Conservation (phyloP, 1,140 invertebrate species). For the Camponotus floridanus region DNA sequence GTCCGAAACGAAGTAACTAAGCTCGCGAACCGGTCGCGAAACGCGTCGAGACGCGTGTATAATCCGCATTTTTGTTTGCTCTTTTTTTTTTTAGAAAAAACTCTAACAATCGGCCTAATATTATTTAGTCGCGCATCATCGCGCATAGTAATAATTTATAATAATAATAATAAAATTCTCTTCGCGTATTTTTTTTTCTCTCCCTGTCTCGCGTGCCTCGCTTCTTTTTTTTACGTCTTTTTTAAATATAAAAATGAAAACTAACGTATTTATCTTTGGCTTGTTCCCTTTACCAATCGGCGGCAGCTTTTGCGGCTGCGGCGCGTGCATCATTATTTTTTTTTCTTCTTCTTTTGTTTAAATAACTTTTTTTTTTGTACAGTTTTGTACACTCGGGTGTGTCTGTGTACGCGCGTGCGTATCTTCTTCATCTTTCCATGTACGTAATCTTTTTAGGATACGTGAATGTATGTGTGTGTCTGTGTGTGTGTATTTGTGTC, state of each 20-base stretch:
- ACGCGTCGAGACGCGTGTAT: conserved; percentile 38
- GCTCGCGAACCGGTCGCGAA: conserved; percentile 52
- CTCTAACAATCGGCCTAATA: conserved; percentile 77
- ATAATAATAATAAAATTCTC: conserved; percentile 79
- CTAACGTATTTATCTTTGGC: conserved; percentile 87
- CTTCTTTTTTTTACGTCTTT: conserved; percentile 76
- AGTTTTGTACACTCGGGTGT: conserved; percentile 83
- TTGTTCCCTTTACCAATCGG: conserved; percentile 87
- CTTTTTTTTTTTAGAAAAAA: conserved; percentile 70
- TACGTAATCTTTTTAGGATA: conserved; percentile 42
- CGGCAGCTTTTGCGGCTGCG: conserved; percentile 79
- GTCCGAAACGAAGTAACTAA: conserved; percentile 20
- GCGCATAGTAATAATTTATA: conserved; percentile 68
- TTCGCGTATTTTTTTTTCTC: conserved; percentile 65
- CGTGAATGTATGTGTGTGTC: conserved; percentile 43
- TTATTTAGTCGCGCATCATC: conserved; percentile 70
- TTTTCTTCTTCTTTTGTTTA: conserved; percentile 76
- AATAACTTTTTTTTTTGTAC: conserved; percentile 79
- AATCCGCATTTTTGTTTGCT: conserved; percentile 42
- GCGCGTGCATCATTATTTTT: conserved; percentile 79
- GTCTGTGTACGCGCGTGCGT: conserved; percentile 74
- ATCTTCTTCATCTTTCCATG: conserved; percentile 72
- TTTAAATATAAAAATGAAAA: conserved; percentile 87
- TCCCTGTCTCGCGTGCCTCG: conserved; percentile 67
- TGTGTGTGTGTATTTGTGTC: conserved; percentile 17